These are phyloP conservation scores for Ariopsis seemanni DNA, from an alignment of 2,113 vertebrate genomes.

Conservation along the genomic window DNA sequence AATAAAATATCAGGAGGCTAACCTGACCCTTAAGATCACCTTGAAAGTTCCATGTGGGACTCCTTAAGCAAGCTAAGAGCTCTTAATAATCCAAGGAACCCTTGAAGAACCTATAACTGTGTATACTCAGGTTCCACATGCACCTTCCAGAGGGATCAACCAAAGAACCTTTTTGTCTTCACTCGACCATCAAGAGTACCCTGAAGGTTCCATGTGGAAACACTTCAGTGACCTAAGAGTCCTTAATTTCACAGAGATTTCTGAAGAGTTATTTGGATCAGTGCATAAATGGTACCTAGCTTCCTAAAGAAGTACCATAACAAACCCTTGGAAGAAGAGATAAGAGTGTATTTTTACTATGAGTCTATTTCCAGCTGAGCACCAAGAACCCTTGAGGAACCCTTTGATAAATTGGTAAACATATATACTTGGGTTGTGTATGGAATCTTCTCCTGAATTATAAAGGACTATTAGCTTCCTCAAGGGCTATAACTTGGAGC, in stretches of 20 bases:
- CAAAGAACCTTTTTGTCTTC: not conserved
- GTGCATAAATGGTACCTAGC: not conserved
- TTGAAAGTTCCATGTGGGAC: not conserved
- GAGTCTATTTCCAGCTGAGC: not conserved
- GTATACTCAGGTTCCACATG: not conserved
- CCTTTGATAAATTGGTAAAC: not conserved
- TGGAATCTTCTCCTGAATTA: not conserved
- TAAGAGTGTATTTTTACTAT: no score
- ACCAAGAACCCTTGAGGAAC: not conserved
- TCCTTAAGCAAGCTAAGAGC: not conserved
- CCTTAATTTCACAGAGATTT: not conserved
- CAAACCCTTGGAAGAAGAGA: not conserved
- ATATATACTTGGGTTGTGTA: not conserved
- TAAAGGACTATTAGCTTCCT: not conserved
- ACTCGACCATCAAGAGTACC: not conserved
- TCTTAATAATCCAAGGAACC: not conserved
- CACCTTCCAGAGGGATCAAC: not conserved
- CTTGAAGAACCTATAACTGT: not conserved
- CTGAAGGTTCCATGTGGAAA: not conserved
- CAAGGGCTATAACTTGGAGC: not conserved
- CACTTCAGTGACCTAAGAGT: not conserved
- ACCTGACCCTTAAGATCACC: not conserved
- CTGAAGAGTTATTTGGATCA: not conserved
- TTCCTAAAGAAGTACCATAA: not conserved
- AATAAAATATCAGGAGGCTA: not conserved